Conservation (phyloP, 2,888 invertebrate species). For the Rhorus exstirpatorius region DNA sequence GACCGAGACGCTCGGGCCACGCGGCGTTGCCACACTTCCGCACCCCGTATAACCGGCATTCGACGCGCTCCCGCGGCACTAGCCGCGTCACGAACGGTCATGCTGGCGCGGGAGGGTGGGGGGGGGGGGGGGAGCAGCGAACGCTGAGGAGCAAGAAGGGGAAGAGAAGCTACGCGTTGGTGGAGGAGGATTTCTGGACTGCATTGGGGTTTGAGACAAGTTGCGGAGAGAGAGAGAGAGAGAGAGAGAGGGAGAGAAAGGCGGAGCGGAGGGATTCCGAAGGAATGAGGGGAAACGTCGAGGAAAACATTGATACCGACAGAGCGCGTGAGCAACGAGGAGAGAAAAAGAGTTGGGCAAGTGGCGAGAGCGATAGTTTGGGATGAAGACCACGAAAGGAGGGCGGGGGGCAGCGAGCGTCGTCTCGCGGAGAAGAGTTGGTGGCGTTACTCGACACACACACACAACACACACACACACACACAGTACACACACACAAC, state of each 20-base stretch:
- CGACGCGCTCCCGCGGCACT: conserved; percentile 71
- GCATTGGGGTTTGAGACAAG: conserved; percentile 61
- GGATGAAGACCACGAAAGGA: conserved; percentile 34
- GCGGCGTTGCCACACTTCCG: conserved; percentile 85
- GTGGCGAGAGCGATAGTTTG: conserved; percentile 41
- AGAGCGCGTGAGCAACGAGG: conserved; percentile 42
- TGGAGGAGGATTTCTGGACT: conserved; percentile 68
- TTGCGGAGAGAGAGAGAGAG: conserved; percentile 41
- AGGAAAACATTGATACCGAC: conserved; percentile 41
- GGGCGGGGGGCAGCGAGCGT: conserved; percentile 50
- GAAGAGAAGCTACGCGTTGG: conserved; percentile 54
- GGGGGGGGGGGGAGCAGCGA: conserved; percentile 68
- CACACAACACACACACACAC: neutral
- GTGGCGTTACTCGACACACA: conserved; percentile 4
- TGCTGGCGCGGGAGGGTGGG: conserved; percentile 63
- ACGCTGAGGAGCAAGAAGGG: conserved; percentile 50
- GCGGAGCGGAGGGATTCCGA: neutral
- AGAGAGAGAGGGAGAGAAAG: conserved; percentile 3
- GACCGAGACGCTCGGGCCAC: conserved; percentile 83
- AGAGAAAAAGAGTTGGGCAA: conserved; percentile 43
- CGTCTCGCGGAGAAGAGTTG: conserved; percentile 81
- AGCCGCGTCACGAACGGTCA: conserved; percentile 63
- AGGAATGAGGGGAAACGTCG: conserved; percentile 46
- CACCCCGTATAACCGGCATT: conserved; percentile 74
- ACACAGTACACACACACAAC: conserved; percentile 19